phyloP scores from a whole-genome alignment of 30 jellyfish, hydroid and myxozoan genomes.

The Aurelia sp. region DNA sequence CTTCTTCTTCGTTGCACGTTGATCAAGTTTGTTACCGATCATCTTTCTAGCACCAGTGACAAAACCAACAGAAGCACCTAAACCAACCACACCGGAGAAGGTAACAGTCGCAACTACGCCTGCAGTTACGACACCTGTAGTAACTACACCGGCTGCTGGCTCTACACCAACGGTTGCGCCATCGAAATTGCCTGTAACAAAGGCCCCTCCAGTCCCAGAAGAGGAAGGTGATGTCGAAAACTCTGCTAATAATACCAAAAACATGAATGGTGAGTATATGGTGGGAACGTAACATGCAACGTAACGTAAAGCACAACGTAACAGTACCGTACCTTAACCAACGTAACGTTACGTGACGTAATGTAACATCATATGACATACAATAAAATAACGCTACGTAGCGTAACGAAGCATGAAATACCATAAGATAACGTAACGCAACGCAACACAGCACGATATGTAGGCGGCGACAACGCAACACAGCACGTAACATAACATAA shows the following conservation, averaged over 20 bases:
- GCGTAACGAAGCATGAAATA: too few relatives aligned
- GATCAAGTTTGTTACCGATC: not conserved
- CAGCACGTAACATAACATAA: too few relatives aligned
- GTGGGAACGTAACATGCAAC: too few relatives aligned
- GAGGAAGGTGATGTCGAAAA: slow-evolving; percentile 80
- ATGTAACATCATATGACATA: too few relatives aligned
- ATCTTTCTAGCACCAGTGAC: slow-evolving; percentile 24
- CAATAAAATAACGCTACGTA: too few relatives aligned
- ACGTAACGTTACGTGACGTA: too few relatives aligned
- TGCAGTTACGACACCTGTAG: slow-evolving; percentile 55
- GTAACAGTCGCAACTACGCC: slow-evolving; percentile 21
- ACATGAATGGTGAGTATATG: slow-evolving; percentile 80
- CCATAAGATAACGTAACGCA: too few relatives aligned
- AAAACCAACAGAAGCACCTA: slow-evolving; percentile 22
- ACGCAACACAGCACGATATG: too few relatives aligned
- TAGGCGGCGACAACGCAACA: too few relatives aligned
- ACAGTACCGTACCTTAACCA: too few relatives aligned
- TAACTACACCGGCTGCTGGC: slow-evolving; percentile 36
- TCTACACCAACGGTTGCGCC: slow-evolving; percentile 66
- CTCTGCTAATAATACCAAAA: slow-evolving; percentile 79
- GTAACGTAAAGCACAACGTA: too few relatives aligned
- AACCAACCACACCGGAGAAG: not conserved
- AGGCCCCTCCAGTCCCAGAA: slow-evolving; percentile 57
- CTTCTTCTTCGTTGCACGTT: not conserved
- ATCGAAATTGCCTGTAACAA: not conserved